A percentile compares a stretch with the other conserved stretches of the same genome.
phyloP scores from a whole-genome alignment of 2,797 vertebrate species.

The Galaxias olidus region DNA sequence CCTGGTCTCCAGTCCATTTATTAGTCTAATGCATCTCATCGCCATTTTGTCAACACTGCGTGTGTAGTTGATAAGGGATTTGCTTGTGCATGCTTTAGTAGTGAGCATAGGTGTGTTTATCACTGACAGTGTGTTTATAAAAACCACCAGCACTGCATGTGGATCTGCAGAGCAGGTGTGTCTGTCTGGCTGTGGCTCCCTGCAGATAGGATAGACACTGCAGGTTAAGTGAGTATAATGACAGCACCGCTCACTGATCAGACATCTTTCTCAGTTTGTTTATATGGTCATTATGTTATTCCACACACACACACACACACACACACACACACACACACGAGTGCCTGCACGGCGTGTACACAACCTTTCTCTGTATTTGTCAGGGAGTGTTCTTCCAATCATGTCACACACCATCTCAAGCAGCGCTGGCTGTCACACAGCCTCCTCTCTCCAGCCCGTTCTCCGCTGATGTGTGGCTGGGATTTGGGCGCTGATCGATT shows the following conservation, averaged over 20 bases:
- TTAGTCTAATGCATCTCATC: no score
- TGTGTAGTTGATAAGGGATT: neutral
- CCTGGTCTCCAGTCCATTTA: neutral
- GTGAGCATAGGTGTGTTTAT: neutral
- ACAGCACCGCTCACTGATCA: slow-evolving; percentile 48
- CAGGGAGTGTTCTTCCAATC: slow-evolving; percentile 13
- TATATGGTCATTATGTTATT: slow-evolving; percentile 32
- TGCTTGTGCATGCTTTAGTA: neutral
- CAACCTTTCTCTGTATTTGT: no score
- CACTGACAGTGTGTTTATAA: neutral
- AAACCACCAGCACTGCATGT: no score
- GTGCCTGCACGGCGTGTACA: no score
- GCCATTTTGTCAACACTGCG: no score
- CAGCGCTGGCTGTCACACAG: slow-evolving; percentile 39
- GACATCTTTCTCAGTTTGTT: slow-evolving; percentile 47
- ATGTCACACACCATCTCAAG: slow-evolving; percentile 42
- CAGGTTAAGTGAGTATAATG: slow-evolving; percentile 71
- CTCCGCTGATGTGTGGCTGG: slow-evolving; percentile 39
- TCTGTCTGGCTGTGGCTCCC: slow-evolving; percentile 48
- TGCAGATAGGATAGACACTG: slow-evolving; percentile 58
- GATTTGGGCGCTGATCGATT: slow-evolving; percentile 65
- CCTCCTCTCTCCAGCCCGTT: slow-evolving; percentile 37
- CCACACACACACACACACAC: neutral
- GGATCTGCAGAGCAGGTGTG: slow-evolving; percentile 25
- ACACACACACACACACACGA: no score